Percentiles rank a stretch among this genome's conserved stretches.
Evolutionary conservation across 2,797 vertebrate genomes (phyloP).

Genomic region (Somateria mollissima): DNA sequence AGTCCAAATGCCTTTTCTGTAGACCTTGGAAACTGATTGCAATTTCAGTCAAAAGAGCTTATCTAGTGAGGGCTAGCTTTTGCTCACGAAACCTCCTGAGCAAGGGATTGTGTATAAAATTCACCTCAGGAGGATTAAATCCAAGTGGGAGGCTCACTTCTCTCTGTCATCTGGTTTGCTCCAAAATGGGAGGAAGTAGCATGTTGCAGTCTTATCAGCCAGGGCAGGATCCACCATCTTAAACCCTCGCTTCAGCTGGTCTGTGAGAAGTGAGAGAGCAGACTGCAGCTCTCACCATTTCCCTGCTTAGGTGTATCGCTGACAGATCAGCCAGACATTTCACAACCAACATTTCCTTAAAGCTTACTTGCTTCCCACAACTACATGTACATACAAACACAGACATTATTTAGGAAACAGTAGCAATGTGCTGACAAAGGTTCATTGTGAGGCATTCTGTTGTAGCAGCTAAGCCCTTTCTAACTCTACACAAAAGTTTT

Average conservation of each 20-base stretch:
- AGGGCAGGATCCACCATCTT: background rate
- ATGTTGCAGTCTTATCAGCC: background rate
- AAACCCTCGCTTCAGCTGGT: background rate
- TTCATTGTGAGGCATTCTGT: background rate
- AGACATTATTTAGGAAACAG: background rate
- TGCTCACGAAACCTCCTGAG: background rate
- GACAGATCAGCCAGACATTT: background rate
- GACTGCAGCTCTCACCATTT: background rate
- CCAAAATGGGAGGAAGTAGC: background rate
- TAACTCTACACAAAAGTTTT: background rate
- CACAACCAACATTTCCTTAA: background rate
- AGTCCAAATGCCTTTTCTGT: slow-evolving; percentile 15
- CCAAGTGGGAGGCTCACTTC: background rate
- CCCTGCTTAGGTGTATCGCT: background rate
- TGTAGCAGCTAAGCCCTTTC: background rate
- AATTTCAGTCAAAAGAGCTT: slow-evolving; percentile 25
- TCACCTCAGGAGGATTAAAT: background rate
- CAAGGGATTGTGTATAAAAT: background rate
- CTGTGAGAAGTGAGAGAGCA: background rate
- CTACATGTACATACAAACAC: background rate
- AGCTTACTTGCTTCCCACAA: background rate
- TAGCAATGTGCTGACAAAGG: background rate
- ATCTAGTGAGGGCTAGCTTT: background rate
- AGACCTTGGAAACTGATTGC: slow-evolving; percentile 10
- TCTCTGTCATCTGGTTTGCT: background rate